Percentiles rank a stretch among this genome's conserved stretches.
Evolutionary conservation across 1,140 invertebrate genomes (phyloP).

Genomic region (Nylanderia fulva): DNA sequence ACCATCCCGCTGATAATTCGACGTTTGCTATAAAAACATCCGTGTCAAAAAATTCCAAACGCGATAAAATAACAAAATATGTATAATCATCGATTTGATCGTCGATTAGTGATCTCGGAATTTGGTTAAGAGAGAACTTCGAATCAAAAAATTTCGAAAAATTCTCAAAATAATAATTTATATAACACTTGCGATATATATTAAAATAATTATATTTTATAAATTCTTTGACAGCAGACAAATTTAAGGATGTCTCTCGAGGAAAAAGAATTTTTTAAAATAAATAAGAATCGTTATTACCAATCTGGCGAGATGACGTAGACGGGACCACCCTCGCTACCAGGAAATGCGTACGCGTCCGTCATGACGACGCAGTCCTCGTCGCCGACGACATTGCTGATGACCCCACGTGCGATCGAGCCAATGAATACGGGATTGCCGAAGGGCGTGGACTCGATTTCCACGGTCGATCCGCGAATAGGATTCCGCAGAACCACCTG

Average conservation of each 20-base stretch:
- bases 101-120: not conserved
- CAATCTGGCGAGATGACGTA: constrained; percentile 24
- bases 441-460: constrained; percentile 87
- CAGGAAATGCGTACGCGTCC: constrained; percentile 87
- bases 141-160: not conserved
- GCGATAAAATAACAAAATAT: not conserved
- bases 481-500: not conserved
- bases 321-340: constrained; percentile 87
- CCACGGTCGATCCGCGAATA: constrained; percentile 76
- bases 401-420: constrained; percentile 86
- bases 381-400: constrained; percentile 87
- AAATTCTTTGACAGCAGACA: not conserved
- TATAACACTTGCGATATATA: not conserved
- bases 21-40: constrained; percentile 53
- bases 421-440: constrained; percentile 87
- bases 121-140: not conserved
- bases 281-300: constrained; percentile 19
- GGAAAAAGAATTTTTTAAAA: not conserved
- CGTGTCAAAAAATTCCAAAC: not conserved
- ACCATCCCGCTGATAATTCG: constrained; percentile 85
- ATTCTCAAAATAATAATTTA: not conserved
- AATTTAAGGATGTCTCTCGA: not conserved
- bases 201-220: not conserved
- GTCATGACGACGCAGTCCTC: constrained; percentile 86
- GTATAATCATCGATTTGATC: not conserved